phyloP scores from a whole-genome alignment of 2,888 invertebrate genomes.

The Poecilus cupreus region DNA sequence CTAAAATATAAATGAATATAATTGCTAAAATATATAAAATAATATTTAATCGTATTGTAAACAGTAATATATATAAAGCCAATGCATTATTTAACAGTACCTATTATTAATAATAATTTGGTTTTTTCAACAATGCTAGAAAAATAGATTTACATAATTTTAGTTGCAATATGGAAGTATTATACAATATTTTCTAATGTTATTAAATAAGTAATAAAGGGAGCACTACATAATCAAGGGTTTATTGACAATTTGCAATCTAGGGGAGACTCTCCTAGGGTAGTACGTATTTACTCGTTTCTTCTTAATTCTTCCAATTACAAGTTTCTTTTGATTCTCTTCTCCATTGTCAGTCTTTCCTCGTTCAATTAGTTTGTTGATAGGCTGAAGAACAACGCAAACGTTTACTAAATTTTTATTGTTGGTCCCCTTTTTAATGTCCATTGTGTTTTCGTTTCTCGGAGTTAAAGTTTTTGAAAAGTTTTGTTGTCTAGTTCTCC shows the following conservation, averaged over 20 bases:
- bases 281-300: background rate
- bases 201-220: background rate
- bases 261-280: conserved; percentile 45
- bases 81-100: background rate
- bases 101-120: background rate
- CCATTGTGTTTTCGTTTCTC: conserved; percentile 42
- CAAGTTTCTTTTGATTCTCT: background rate
- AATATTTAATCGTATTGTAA: background rate
- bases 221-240: conserved; percentile 1
- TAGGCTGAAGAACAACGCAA: conserved; percentile 46
- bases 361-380: conserved; percentile 8
- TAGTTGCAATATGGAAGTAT: background rate
- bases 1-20: background rate
- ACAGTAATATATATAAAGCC: background rate
- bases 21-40: background rate
- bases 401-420: conserved; percentile 42
- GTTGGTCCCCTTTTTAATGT: background rate
- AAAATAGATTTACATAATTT: background rate
- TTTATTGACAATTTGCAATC: conserved; percentile 32
- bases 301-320: background rate
- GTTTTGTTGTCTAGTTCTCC: conserved; percentile 7
- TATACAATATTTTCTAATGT: too few species aligned
- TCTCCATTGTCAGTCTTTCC: background rate
- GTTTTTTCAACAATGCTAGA: background rate
- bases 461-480: conserved; percentile 47